A percentile compares a stretch with the other conserved stretches of the same genome.
Conservation (phyloP, 2,113 vertebrate genomes). For the Toxotes jaculatrix region DNA sequence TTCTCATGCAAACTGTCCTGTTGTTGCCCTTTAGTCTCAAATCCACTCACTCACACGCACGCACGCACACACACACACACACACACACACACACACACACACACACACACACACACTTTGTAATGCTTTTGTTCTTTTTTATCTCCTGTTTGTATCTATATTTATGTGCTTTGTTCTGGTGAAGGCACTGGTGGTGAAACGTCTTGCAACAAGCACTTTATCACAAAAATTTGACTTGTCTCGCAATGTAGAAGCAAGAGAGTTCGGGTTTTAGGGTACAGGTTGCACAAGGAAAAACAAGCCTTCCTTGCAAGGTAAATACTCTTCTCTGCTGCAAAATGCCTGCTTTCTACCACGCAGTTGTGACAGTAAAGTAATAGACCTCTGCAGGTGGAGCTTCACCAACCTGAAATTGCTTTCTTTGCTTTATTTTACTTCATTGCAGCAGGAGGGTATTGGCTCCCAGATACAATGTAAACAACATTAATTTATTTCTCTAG, state of each 20-base stretch:
- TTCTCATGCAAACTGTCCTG: constrained; percentile 41
- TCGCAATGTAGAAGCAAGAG: neutral
- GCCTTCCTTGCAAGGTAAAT: constrained; percentile 26
- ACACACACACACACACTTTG: neutral
- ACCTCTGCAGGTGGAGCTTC: constrained; percentile 43
- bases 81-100: neutral
- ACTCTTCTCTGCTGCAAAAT: neutral
- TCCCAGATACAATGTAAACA: constrained; percentile 44
- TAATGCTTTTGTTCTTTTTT: constrained; percentile 24
- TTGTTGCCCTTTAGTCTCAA: constrained; percentile 34
- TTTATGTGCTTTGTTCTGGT: constrained; percentile 23
- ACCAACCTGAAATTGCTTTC: constrained; percentile 49
- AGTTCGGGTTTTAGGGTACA: constrained; percentile 36
- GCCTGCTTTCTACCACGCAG: constrained; percentile 17
- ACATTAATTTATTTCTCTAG: constrained; percentile 29
- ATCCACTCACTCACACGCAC: neutral
- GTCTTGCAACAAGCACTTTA: constrained; percentile 31
- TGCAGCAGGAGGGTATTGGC: constrained; percentile 25
- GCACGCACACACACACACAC: neutral
- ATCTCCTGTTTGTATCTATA: constrained; percentile 41
- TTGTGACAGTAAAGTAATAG: constrained; percentile 59
- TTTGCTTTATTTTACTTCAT: constrained; percentile 33
- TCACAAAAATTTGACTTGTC: constrained; percentile 25
- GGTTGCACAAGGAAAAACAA: constrained; percentile 35
- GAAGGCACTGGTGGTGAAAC: constrained; percentile 24